Percentiles rank a stretch among this genome's conserved stretches.
These are phyloP conservation scores for Gastracanthus pulcherrimus DNA, from an alignment of 2,888 invertebrate species.

Conservation along the genomic window DNA sequence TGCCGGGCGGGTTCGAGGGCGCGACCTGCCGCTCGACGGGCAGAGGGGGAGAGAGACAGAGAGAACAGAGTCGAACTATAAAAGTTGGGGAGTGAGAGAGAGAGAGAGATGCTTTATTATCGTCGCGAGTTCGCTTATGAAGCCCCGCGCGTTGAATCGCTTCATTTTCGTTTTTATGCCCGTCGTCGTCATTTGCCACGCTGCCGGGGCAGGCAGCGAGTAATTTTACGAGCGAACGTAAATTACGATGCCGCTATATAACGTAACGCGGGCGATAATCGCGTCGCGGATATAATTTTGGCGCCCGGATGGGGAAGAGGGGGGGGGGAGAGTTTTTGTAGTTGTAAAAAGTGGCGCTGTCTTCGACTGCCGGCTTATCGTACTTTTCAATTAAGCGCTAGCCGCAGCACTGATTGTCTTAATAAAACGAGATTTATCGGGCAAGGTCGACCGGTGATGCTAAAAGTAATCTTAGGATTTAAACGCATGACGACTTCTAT, in stretches of 20 bases:
- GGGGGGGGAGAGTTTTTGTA: neutral
- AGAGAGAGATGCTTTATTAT: slow-evolving; percentile 65
- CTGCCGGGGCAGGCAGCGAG: too few species aligned
- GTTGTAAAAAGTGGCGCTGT: slow-evolving; percentile 10
- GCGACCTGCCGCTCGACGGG: slow-evolving; percentile 43
- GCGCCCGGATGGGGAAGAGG: neutral
- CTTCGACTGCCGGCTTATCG: slow-evolving; percentile 19
- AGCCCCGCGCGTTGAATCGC: slow-evolving; percentile 67
- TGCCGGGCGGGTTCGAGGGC: slow-evolving; percentile 19
- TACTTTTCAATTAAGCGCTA: slow-evolving; percentile 48
- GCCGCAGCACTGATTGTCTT: slow-evolving; percentile 43
- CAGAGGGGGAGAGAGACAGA: slow-evolving; percentile 24
- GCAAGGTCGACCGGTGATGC: slow-evolving; percentile 32
- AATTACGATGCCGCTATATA: slow-evolving; percentile 21
- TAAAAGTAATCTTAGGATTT: slow-evolving; percentile 33
- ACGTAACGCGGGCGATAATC: slow-evolving; percentile 38
- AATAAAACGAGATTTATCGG: slow-evolving; percentile 53
- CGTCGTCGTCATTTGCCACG: slow-evolving; percentile 43
- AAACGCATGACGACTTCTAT: neutral
- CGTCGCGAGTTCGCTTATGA: slow-evolving; percentile 63
- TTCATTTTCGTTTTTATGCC: slow-evolving; percentile 65
- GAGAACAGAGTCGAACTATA: neutral
- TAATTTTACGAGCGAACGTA: slow-evolving; percentile 59
- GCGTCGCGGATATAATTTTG: slow-evolving; percentile 37
- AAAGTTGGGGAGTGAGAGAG: slow-evolving; percentile 52